Evolutionary conservation across 2,888 invertebrate species (phyloP), one percentile per base, ranked within the genome.

Genomic region (Leptura quadrifasciata): DNA sequence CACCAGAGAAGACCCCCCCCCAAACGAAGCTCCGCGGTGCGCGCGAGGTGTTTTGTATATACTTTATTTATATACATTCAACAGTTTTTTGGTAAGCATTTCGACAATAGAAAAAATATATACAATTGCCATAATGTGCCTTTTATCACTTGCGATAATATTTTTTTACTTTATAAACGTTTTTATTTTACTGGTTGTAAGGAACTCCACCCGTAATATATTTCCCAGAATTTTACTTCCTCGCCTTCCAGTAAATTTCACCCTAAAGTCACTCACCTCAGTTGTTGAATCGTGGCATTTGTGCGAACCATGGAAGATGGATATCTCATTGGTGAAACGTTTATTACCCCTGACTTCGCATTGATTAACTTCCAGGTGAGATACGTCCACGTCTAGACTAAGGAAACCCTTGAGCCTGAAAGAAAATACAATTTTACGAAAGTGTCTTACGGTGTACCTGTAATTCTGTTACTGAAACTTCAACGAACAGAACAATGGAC

Each of bases 261-360:
- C 4, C 15, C 17, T 47, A 39, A 58, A 24, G 3, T n/a, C 5
- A 90, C 91, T 92, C 91, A 96, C 96, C 91, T 93, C 92, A 86
- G 95, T 95, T 67, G 95, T 95, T 81, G 92, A 91, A 86, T 94
- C 94, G 85, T 96, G 96, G 88, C 97, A 97, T 90, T 96, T 97
- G 89, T 97, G 97, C 21, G 97, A 96, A 80, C 96, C 96, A 82
- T 94, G 93, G 88, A 97, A 97, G 12, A 94, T 93, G 86, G 93
- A 93, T 84, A 96, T 93, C 87, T 95, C 94, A 86, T 93, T 82
- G 55, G 82, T 70, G 85, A 89, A 77, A 85, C 67, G 57, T 47
- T 74, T 58, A 24, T 67, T 69, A 24, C 63, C 71, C 85, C 84
- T 55, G 85, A 85, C 83, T 85, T 96, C 96, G 88, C 97, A 97